Evolutionary conservation across 53 echinoderm and acorn worm species (phyloP).

Genomic region (Stichopus horrens): DNA sequence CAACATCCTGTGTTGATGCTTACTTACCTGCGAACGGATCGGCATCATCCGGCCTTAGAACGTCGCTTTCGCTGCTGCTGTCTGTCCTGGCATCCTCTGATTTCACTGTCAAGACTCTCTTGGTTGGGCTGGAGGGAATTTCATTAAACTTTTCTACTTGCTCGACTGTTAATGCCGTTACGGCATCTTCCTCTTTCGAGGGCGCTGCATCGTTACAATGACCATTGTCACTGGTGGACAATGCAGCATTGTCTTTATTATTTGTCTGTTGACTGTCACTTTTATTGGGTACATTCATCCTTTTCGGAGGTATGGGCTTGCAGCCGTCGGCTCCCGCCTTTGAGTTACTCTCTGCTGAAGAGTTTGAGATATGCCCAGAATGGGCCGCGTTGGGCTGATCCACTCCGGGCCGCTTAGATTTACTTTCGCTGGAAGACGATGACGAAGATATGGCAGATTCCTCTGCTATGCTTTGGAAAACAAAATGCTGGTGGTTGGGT

Average conservation of each 20-base stretch:
- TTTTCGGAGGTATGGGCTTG: constrained; percentile 19
- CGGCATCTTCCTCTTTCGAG: neutral
- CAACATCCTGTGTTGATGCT: neutral
- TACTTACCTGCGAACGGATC: constrained; percentile 94
- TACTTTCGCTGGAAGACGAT: constrained; percentile 20
- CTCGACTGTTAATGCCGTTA: constrained; percentile 7
- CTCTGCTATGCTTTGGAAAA: constrained; percentile 36
- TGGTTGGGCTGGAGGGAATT: constrained; percentile 17
- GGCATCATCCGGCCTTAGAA: constrained; percentile 74
- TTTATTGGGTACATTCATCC: constrained; percentile 15
- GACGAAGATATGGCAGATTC: constrained; percentile 12
- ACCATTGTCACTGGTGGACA: neutral
- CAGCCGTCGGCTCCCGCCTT: neutral
- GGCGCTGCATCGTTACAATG: neutral
- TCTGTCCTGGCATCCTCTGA: constrained; percentile 15
- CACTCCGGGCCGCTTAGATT: neutral
- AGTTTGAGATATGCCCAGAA: neutral
- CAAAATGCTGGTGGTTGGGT: constrained; percentile 13
- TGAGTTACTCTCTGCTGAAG: neutral
- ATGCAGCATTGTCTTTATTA: neutral
- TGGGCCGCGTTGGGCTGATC: neutral
- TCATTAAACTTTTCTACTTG: constrained; percentile 15
- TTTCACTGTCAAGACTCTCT: constrained; percentile 3
- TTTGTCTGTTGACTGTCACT: neutral
- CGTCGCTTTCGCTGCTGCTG: constrained; percentile 77